Evolutionary conservation across 1,140 invertebrate species (phyloP), one percentile per base, ranked within the genome.

Genomic region (Cardiocondyla obscurior): DNA sequence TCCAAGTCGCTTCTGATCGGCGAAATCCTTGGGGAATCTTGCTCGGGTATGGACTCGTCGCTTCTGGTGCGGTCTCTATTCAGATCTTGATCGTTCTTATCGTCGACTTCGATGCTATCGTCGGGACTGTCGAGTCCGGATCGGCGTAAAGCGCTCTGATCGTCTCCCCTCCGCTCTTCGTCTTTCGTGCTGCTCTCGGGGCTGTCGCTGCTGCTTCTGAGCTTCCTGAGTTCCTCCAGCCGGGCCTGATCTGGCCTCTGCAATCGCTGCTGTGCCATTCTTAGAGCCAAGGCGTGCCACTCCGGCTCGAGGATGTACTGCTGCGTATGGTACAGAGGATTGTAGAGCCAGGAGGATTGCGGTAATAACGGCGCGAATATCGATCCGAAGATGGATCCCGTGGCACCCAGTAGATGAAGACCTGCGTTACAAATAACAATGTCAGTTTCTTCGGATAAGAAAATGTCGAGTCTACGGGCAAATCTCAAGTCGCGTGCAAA

Each of bases 361-460:
- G 94, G 94, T 42, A 94, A 74, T 25, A 94, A 82, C 8, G 94
- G 94, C 0, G 93, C 94, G 62, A 94, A 94, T 90, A 94, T 93
- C 72, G 94, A 94, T 3, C 93, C 93, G 39, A 94, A 94, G 6
- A 94, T 82, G 1, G 94, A 93, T 81, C 92, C 92, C 1, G 91
- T 92, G 1, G 94, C 93, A 69, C 93, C 90, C 58, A 94, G 86
- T 65, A 94, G 89, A 85, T 94, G 92, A 87, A 94, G 91, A 90
- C 93, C 94, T 94, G 88, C 30, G 86, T 57, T 70, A 69, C 49
- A 16, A 81, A 76, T 79, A 84, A 16, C n/a, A 10, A 36, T 12
- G 28, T 65, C 33, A 58, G 30, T 5, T 44, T 28, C 36, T 12
- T 30, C 25, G 12, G 12, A 2, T 5, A 22, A 14, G 36, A 28